phyloP scores from a whole-genome alignment of 2,888 invertebrate genomes.

The Temnothorax ravouxi region DNA sequence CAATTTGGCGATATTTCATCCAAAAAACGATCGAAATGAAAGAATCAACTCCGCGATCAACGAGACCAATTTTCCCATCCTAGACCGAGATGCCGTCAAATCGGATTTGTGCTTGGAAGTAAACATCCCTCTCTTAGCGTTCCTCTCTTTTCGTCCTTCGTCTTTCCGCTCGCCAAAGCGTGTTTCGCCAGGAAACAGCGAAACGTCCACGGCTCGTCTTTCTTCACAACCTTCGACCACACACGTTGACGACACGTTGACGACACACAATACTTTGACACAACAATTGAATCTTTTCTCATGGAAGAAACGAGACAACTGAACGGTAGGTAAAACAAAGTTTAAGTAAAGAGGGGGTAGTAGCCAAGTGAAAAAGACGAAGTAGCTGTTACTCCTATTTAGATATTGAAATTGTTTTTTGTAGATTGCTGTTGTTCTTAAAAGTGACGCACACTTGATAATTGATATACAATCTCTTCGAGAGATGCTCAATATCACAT shows the following conservation, averaged over 20 bases:
- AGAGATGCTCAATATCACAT: not conserved
- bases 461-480: not conserved
- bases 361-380: not conserved
- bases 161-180: constrained; percentile 13
- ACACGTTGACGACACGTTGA: constrained; percentile 40
- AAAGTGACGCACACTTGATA: not conserved
- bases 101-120: constrained; percentile 76
- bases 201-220: constrained; percentile 39
- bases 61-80: constrained; percentile 61
- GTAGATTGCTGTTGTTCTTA: not conserved
- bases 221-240: constrained; percentile 51
- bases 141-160: constrained; percentile 33
- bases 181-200: constrained; percentile 43
- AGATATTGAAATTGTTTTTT: not conserved
- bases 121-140: constrained; percentile 50
- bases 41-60: not conserved
- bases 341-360: not conserved
- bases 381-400: not conserved
- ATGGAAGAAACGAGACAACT: not conserved
- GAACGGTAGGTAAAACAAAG: constrained; percentile 4
- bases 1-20: constrained; percentile 66
- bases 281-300: constrained; percentile 32
- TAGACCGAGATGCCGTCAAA: constrained; percentile 64
- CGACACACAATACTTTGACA: constrained; percentile 3
- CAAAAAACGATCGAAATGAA: constrained; percentile 66